Conservation (phyloP, 2,113 vertebrate species). For the Regulus satrapa region DNA sequence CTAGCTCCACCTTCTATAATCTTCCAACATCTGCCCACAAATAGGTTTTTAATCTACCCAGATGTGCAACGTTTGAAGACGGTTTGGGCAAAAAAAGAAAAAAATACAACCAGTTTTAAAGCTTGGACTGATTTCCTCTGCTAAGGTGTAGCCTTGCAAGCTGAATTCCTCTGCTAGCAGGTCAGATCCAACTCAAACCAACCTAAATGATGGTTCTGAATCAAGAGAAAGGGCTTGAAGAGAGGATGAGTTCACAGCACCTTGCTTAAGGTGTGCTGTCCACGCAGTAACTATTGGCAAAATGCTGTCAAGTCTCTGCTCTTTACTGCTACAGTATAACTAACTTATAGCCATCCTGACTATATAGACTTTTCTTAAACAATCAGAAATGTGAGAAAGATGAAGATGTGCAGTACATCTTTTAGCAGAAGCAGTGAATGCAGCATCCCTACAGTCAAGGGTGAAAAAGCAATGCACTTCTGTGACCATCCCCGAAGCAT, state of each 20-base stretch:
- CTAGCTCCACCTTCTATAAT: neutral
- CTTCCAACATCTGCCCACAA: neutral
- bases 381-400: neutral
- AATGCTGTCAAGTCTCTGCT: neutral
- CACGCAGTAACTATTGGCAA: neutral
- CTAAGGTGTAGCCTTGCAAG: neutral
- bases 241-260: neutral
- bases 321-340: neutral
- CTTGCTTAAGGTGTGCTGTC: neutral
- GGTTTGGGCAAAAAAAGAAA: neutral
- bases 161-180: neutral
- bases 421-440: neutral
- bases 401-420: neutral
- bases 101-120: neutral
- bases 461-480: neutral
- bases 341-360: neutral
- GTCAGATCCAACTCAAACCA: neutral
- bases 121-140: neutral
- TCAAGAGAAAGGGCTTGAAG: neutral
- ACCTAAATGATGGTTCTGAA: neutral
- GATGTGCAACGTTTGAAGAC: neutral
- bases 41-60: constrained; percentile 1
- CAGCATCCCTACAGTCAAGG: neutral
- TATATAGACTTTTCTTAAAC: neutral
- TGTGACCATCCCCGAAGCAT: neutral